Evolutionary conservation across 2,113 vertebrate genomes (phyloP), one percentile per base, ranked within the genome.

Genomic region (Phrynocephalus versicolor): DNA sequence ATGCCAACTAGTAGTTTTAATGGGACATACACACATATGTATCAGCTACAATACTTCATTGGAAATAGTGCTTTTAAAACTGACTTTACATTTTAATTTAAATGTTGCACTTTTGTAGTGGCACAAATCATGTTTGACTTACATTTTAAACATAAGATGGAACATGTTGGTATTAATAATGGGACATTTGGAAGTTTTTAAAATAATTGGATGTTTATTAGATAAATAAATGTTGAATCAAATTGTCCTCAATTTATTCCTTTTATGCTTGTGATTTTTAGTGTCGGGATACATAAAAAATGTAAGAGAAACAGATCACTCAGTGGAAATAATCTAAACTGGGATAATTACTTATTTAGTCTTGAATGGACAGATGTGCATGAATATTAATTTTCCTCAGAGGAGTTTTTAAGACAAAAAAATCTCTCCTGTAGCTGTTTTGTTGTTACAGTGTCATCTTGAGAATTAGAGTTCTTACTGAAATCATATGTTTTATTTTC

Each of bases 371-470:
- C 94, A 95, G 93, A 89, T 93, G 94, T 86, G 81, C 85, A 92
- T 95, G 93, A 94, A 95, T 95, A 94, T 95, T 96, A 91, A 94
- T 95, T 94, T 95, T 93, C 90, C 90, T 93, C 90, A 67, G 81
- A 93, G 89, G 90, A 81, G 51, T 93, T 94, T 92, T 85, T 83
- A 51, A 57, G 75, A 65, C 72, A 37, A 64, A 80, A n/a, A 1
- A 45, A 89, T 83, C 80, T 92, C 91, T 90, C 90, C 37, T 77
- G 89, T n/a, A 83, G 33, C 83, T 90, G 80, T 90, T 94, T 90
- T 89, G 89, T 92, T 95, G 94, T 90, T 75, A 55, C 64, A 81
- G 83, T n/a, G 70, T 85, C 88, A 84, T 88, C 89, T 89, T 88
- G 90, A 92, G 89, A 94, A 92, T 93, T 87, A 91, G 74, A 37